A percentile compares a stretch with the other conserved stretches of the same genome.
These are phyloP conservation scores for Exocentrus adspersus DNA, from an alignment of 2,888 invertebrate genomes.

Conservation along the genomic window DNA sequence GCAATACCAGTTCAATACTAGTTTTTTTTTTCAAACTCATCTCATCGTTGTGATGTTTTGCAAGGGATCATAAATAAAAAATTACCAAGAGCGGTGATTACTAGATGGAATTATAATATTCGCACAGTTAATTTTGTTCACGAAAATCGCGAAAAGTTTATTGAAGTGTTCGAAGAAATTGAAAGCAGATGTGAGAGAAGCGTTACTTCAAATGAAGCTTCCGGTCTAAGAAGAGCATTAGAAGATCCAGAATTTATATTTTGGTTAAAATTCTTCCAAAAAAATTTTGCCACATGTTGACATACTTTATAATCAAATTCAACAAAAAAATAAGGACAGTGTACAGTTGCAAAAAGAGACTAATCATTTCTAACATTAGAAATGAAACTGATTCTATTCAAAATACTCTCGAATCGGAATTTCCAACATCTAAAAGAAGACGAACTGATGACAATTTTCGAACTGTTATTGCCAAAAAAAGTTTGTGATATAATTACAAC, in stretches of 20 bases:
- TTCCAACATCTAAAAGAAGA: constrained; percentile 14
- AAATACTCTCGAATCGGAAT: constrained; percentile 12
- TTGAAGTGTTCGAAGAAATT: constrained; percentile 22
- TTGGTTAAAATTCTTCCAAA: constrained; percentile 31
- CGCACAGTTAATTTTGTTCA: constrained; percentile 23
- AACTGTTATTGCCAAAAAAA: not conserved
- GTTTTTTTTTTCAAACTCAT: constrained; percentile 31
- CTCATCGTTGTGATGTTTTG: constrained; percentile 22
- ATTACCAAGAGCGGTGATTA: constrained; percentile 16
- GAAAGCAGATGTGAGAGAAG: constrained; percentile 23
- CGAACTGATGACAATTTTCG: constrained; percentile 7
- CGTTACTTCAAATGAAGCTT: constrained; percentile 22
- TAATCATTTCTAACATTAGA: constrained; percentile 2
- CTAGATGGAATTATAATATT: constrained; percentile 18
- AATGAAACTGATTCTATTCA: constrained; percentile 15
- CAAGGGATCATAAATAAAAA: constrained; percentile 21
- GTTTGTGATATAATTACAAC: constrained; percentile 22
- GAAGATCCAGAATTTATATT: constrained; percentile 29
- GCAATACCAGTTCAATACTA: constrained; percentile 22
- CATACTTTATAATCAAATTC: constrained; percentile 24
- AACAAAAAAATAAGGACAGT: constrained; percentile 14
- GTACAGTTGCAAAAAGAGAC: constrained; percentile 13
- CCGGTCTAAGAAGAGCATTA: constrained; percentile 19
- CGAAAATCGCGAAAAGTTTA: constrained; percentile 24
- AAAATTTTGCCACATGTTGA: constrained; percentile 29